Percentiles rank a stretch among this genome's conserved stretches.
phyloP scores from a whole-genome alignment of 92 coral and sea anemone genomes.

The Anthopleura xanthogrammica region DNA sequence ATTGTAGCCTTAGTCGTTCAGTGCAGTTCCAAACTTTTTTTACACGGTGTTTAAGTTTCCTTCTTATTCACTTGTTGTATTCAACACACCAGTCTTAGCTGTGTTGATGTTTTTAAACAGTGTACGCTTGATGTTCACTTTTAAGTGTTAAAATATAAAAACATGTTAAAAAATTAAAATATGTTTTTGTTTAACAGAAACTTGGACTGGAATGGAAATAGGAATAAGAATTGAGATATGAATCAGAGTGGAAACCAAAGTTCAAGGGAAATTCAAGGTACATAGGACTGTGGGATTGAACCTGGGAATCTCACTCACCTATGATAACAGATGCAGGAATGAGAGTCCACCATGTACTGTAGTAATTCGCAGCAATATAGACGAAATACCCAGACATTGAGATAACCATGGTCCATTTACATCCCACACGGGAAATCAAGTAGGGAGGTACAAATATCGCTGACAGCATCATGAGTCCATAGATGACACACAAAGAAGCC shows the following conservation, averaged over 20 bases:
- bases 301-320: background rate
- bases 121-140: too few relatives aligned
- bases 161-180: too few relatives aligned
- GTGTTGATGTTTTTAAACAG: too few relatives aligned
- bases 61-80: too few relatives aligned
- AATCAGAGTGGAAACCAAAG: background rate
- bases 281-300: too few relatives aligned
- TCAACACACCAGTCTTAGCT: too few relatives aligned
- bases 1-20: too few relatives aligned
- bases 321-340: background rate
- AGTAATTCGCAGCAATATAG: background rate
- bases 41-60: too few relatives aligned
- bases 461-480: background rate
- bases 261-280: too few relatives aligned
- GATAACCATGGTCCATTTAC: background rate
- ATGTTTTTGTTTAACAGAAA: too few relatives aligned
- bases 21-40: too few relatives aligned
- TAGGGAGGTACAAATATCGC: background rate
- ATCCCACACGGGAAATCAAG: background rate
- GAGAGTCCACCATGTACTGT: conserved; percentile 4
- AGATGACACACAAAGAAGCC: background rate
- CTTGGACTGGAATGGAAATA: background rate
- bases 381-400: background rate
- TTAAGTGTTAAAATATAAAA: too few relatives aligned
- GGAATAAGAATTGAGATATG: background rate